Conservation (phyloP, 2,888 invertebrate species). For the Trichogramma dendrolimi region DNA sequence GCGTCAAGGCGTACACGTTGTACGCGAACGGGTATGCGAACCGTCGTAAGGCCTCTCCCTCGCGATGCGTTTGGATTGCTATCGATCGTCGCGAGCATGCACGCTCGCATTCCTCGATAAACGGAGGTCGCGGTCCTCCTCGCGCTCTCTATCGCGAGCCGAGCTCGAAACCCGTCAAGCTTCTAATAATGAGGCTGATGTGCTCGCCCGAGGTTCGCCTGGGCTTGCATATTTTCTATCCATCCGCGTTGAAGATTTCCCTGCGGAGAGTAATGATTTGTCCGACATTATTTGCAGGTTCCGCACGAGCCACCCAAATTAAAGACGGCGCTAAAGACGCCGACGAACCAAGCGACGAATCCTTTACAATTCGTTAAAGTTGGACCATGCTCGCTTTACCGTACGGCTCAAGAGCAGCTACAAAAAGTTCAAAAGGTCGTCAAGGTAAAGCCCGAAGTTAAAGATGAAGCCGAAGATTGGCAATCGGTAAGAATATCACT, state of each 20-base stretch:
- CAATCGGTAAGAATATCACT: constrained; percentile 67
- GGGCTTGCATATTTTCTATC: too few species aligned
- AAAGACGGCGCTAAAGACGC: constrained; percentile 56
- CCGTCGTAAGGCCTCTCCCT: not conserved
- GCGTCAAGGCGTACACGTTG: too few species aligned
- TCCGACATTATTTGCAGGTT: constrained; percentile 34
- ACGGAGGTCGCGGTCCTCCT: constrained; percentile 10
- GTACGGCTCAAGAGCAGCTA: constrained; percentile 79
- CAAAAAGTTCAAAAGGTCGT: constrained; percentile 81
- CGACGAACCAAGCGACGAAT: constrained; percentile 79
- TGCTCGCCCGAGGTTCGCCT: too few species aligned
- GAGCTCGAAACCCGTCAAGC: constrained; percentile 12
- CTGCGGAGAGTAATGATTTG: not conserved
- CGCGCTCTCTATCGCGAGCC: not conserved
- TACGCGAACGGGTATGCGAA: too few species aligned
- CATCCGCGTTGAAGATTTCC: not conserved
- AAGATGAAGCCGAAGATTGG: constrained; percentile 87
- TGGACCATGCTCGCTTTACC: constrained; percentile 81
- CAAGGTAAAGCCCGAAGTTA: constrained; percentile 72
- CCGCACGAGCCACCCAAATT: constrained; percentile 50
- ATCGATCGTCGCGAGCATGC: constrained; percentile 1
- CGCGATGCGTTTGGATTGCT: constrained; percentile 3
- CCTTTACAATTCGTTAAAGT: constrained; percentile 87
- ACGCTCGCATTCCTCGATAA: constrained; percentile 9
- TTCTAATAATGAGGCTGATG: too few species aligned